Evolutionary conservation across 2,797 vertebrate genomes (phyloP).

Genomic region (Gymnopithys bicolor): DNA sequence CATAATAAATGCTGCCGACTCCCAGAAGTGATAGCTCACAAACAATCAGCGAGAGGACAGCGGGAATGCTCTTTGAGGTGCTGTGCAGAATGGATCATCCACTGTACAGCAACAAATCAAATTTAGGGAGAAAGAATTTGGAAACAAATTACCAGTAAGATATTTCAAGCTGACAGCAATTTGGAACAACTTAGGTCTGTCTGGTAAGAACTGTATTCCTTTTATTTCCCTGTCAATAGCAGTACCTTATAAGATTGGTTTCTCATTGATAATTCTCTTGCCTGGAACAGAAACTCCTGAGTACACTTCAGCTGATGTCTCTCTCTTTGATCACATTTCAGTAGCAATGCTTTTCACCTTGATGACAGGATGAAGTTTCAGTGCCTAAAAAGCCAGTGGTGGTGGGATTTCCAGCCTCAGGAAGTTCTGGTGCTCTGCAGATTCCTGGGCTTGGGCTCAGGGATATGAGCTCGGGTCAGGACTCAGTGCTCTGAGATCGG

Average conservation of each 20-base stretch:
- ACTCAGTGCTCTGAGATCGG: not conserved
- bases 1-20: constrained; percentile 54
- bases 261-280: constrained; percentile 60
- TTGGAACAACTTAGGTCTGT: constrained; percentile 48
- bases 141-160: constrained; percentile 67
- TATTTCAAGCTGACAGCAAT: constrained; percentile 56
- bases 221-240: constrained; percentile 64
- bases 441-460: not conserved
- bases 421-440: not conserved
- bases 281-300: constrained; percentile 60
- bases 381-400: not conserved
- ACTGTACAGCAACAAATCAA: constrained; percentile 54
- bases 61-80: constrained; percentile 18
- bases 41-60: constrained; percentile 48
- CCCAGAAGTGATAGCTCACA: constrained; percentile 53
- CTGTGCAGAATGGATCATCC: constrained; percentile 60
- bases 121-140: constrained; percentile 59
- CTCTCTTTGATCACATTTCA: constrained; percentile 62
- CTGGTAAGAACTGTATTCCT: constrained; percentile 50
- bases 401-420: not conserved
- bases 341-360: constrained; percentile 68
- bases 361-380: constrained; percentile 28
- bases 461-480: accelerated
- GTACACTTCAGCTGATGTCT: constrained; percentile 66
- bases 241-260: constrained; percentile 33